Percentiles rank a stretch among this genome's conserved stretches.
Conservation (phyloP, 2,888 invertebrate genomes). For the Poecilobothrus nobilitatus region DNA sequence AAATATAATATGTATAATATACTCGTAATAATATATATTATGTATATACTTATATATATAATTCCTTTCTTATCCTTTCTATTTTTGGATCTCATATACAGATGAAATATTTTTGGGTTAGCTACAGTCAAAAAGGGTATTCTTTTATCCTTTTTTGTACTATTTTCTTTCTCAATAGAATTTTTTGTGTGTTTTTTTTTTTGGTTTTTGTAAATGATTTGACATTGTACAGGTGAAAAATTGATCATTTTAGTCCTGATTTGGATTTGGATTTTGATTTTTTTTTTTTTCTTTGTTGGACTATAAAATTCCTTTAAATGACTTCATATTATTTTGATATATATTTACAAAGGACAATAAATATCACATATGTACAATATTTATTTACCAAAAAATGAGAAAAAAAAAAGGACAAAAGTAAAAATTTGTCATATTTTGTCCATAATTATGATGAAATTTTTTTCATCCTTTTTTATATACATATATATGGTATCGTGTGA, state of each 20-base stretch:
- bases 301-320: neutral
- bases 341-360: neutral
- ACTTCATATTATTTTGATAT: neutral
- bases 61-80: neutral
- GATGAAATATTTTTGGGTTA: neutral
- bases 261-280: too few species aligned
- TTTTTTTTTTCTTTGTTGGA: neutral
- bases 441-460: neutral
- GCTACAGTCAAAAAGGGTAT: neutral
- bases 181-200: too few species aligned
- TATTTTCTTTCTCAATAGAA: too few species aligned
- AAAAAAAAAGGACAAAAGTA: neutral
- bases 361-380: neutral
- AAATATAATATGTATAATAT: too few species aligned
- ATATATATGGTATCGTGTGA: neutral
- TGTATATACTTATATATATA: too few species aligned
- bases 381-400: neutral
- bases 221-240: conserved; percentile 3
- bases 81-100: neutral
- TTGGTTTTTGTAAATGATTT: neutral
- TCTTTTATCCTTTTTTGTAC: neutral
- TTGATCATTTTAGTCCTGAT: neutral
- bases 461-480: neutral
- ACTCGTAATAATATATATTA: too few species aligned
- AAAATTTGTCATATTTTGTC: neutral